Evolutionary conservation across 2,113 vertebrate species (phyloP).

Genomic region (Psilopsiagon aymara): DNA sequence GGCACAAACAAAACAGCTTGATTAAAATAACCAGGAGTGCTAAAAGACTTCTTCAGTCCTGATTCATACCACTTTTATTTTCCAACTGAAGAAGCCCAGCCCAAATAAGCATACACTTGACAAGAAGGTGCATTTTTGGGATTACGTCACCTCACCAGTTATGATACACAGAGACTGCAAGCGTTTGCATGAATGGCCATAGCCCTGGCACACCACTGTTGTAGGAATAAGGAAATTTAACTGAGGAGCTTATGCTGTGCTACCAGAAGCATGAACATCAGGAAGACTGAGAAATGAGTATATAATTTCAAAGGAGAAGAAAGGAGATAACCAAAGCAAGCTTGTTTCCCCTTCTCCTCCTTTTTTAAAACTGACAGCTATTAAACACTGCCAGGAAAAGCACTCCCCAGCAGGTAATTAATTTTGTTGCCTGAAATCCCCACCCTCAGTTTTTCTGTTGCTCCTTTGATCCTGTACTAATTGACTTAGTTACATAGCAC

Average conservation of each 20-base stretch:
- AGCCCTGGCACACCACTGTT: background rate
- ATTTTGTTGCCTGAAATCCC: background rate
- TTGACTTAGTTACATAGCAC: background rate
- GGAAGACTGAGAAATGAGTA: background rate
- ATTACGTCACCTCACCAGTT: background rate
- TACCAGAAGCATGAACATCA: background rate
- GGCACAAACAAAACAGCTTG: background rate
- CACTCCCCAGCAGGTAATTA: background rate
- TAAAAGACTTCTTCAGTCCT: background rate
- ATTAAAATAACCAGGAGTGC: background rate
- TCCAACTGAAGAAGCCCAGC: background rate
- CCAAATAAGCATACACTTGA: background rate
- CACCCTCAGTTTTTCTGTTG: background rate
- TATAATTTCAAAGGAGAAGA: background rate
- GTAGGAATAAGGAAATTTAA: background rate
- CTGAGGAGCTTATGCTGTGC: background rate
- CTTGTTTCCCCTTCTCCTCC: background rate
- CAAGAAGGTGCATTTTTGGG: background rate
- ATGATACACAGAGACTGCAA: background rate
- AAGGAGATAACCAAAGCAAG: background rate
- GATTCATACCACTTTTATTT: background rate
- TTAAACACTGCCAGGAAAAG: background rate
- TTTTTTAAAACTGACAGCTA: background rate
- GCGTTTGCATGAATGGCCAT: rapidly evolving
- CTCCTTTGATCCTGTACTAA: constrained; percentile 5